These are phyloP conservation scores for Acrobasis repandana DNA, from an alignment of 2,888 invertebrate species.

Conservation along the genomic window DNA sequence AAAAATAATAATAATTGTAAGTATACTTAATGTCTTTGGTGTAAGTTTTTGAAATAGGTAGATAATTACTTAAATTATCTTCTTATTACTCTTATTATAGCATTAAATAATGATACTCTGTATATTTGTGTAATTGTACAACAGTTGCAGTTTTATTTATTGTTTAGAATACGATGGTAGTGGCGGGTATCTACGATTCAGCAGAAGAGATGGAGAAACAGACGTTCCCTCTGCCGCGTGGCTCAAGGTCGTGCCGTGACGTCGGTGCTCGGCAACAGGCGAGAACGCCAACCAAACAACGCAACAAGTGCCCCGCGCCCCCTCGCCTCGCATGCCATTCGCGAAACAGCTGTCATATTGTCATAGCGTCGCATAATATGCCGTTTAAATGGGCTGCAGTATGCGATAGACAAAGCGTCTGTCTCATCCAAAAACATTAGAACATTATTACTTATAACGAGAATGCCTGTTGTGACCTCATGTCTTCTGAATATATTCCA, in stretches of 20 bases:
- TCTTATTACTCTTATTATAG: too few species aligned
- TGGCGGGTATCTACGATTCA: conserved; percentile 26
- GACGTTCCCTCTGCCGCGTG: conserved; percentile 57
- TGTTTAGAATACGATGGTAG: not conserved
- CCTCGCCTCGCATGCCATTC: conserved; percentile 61
- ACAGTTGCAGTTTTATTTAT: not conserved
- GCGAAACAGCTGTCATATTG: conserved; percentile 55
- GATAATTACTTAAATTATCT: too few species aligned
- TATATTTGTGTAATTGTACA: too few species aligned
- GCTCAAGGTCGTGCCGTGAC: conserved; percentile 68
- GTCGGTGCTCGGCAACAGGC: conserved; percentile 68
- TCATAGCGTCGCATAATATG: conserved; percentile 36
- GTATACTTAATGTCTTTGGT: too few species aligned
- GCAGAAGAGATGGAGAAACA: conserved; percentile 42
- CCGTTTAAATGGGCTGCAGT: not conserved
- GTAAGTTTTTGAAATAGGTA: too few species aligned
- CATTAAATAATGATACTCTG: too few species aligned
- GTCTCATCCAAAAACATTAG: not conserved
- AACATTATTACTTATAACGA: too few species aligned
- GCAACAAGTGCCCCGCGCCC: conserved; percentile 77
- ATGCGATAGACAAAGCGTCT: conserved; percentile 7
- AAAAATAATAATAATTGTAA: too few species aligned
- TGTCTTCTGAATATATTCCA: too few species aligned
- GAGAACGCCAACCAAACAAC: conserved; percentile 75
- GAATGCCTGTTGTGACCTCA: too few species aligned